A percentile compares a stretch with the other conserved stretches of the same genome.
phyloP scores from a whole-genome alignment of 2,113 vertebrate species.

The Nibea albiflora region DNA sequence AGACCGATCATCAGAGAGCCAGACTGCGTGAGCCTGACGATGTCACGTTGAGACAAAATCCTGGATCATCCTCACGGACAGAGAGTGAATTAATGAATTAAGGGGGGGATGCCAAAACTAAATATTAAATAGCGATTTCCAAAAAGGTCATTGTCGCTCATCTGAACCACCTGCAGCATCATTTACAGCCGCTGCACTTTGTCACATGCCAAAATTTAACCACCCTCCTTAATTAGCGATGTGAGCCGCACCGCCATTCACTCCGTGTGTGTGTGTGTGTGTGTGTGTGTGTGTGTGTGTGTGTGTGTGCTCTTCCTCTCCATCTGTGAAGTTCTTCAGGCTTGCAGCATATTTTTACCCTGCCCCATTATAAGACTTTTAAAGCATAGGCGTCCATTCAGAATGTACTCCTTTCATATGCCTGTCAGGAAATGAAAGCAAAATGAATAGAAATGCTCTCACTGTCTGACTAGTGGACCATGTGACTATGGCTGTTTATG shows the following conservation, averaged over 20 bases:
- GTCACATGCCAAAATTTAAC: slow-evolving; percentile 11
- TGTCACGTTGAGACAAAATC: too few relatives aligned
- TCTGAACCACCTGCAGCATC: slow-evolving; percentile 12
- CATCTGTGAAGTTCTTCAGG: slow-evolving; percentile 23
- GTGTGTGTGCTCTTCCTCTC: not conserved
- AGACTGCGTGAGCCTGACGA: too few relatives aligned
- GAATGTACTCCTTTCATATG: slow-evolving; percentile 53
- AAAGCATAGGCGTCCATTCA: slow-evolving; percentile 46
- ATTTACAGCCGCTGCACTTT: slow-evolving; percentile 6
- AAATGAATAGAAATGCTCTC: slow-evolving; percentile 54
- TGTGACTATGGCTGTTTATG: slow-evolving; percentile 63
- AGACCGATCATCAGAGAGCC: too few relatives aligned
- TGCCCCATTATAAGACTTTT: slow-evolving; percentile 20
- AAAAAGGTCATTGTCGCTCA: slow-evolving; percentile 6
- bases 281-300: not conserved
- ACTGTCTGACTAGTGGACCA: slow-evolving; percentile 52
- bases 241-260: not conserved
- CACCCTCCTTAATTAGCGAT: slow-evolving; percentile 27
- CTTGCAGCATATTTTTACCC: slow-evolving; percentile 39
- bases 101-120: too few relatives aligned
- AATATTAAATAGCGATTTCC: not conserved
- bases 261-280: not conserved
- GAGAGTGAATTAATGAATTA: too few relatives aligned
- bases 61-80: too few relatives aligned
- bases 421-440: slow-evolving; percentile 63